Evolutionary conservation across 2,797 vertebrate species (phyloP).

Genomic region (Iguana delicatissima): DNA sequence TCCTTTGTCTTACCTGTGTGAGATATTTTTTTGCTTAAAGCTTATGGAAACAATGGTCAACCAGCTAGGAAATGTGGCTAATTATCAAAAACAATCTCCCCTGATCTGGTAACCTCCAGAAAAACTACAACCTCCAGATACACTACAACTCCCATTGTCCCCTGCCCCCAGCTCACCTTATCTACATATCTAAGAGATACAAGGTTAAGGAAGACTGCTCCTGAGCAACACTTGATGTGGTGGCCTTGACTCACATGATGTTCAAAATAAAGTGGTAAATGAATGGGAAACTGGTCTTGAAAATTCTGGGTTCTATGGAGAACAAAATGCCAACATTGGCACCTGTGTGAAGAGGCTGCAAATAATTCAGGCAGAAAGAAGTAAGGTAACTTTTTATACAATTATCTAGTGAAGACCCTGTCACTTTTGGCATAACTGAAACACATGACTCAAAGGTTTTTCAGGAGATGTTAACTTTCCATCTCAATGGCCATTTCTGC

Average conservation of each 20-base stretch:
- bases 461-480: not conserved
- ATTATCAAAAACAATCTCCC: not conserved
- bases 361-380: not conserved
- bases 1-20: not conserved
- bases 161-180: too few species aligned
- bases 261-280: too few species aligned
- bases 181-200: too few species aligned
- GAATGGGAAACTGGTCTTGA: not conserved
- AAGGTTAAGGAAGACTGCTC: not conserved
- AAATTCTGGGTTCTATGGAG: not conserved
- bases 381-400: not conserved
- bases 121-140: too few species aligned
- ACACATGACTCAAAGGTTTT: not conserved
- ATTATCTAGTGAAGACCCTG: not conserved
- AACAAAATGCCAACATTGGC: not conserved
- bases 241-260: not conserved
- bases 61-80: not conserved
- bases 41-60: not conserved
- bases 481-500: too few species aligned
- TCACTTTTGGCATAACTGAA: not conserved
- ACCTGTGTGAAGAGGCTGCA: not conserved
- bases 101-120: too few species aligned
- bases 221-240: not conserved
- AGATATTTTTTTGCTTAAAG: not conserved
- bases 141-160: too few species aligned